A percentile compares a stretch with the other conserved stretches of the same genome.
Conservation (phyloP, 2,113 vertebrate genomes). For the Spheniscus mendiculus region DNA sequence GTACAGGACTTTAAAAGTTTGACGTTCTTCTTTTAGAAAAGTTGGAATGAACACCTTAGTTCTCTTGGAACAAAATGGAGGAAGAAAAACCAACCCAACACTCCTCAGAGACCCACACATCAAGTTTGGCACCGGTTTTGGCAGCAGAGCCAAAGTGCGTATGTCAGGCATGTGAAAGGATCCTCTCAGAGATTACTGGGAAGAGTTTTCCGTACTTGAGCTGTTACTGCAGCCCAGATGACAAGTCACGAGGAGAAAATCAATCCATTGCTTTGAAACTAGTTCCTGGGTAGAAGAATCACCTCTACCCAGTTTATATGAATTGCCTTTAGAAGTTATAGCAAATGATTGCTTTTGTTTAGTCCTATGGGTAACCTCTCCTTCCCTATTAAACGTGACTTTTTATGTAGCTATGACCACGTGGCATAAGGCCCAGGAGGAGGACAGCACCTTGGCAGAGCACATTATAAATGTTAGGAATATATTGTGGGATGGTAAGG, state of each 20-base stretch:
- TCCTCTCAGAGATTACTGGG: not conserved
- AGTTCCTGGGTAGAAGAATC: not conserved
- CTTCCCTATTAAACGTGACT: not conserved
- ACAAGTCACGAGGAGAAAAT: not conserved
- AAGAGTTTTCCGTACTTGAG: not conserved
- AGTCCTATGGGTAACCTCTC: not conserved
- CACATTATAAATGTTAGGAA: fast-evolving
- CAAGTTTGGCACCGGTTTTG: not conserved
- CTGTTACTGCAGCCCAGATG: not conserved
- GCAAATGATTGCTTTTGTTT: not conserved
- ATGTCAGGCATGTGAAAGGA: not conserved
- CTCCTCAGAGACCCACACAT: not conserved
- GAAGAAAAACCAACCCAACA: not conserved
- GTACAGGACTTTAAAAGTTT: not conserved
- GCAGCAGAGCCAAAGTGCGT: not conserved
- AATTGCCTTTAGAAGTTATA: not conserved
- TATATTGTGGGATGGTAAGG: not conserved
- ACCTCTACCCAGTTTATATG: not conserved
- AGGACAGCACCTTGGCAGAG: not conserved
- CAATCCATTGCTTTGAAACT: not conserved
- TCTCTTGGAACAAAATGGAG: not conserved
- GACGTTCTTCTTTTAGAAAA: not conserved
- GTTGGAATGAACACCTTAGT: not conserved
- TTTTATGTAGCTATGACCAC: not conserved
- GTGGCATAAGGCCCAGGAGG: not conserved